Base-by-base conservation (phyloP, 2,113 vertebrate genomes). In the Percopsis transmontana region DNA sequence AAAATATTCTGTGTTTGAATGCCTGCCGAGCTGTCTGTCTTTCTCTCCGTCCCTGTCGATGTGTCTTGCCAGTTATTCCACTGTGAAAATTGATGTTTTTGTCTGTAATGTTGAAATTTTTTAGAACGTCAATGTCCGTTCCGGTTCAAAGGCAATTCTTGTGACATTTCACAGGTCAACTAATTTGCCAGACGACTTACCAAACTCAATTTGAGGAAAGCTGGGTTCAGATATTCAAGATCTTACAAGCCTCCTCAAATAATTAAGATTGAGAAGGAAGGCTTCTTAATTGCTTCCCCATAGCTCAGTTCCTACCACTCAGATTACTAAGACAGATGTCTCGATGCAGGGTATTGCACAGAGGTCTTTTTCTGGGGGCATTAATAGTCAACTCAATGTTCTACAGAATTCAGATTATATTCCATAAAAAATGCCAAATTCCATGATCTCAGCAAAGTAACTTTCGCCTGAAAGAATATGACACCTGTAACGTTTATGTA, bases 181-280 rank as follows among this genome's bases (percentile, higher is more conserved):
- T 72, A 52, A 70, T 80, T 78, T 59, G 41, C 54, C 54, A 58
- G 60, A 66, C 55, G 66, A 83, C 54, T 69, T 71, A 62, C 66
- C 69, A 58, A 74, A 72, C 62, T 52, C 52, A 76, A 69, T 85
- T 76, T 68, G 64, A 63, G 69, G 60, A 48, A 75, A 69, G 58
- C 56, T 38, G 54, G 65, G 54, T 58, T 40, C 70, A 83, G 66
- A 75, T 40, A 73, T 83, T 77, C 39, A 55, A 33, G 64, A 66
- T 60, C 71, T 76, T 63, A 72, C 60, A 77, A 74, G 74, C 44
- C 61, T 62, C 73, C 67, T 62, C 58, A 83, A 82, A 82, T 77
- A 70, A 77, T 84, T 74, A 80, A 48, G 54, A 71, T 64, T 83
- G 39, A 59, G 60, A 70, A 76, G 68, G 73, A 77, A 77, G 65